Base-by-base conservation (phyloP, 2,113 vertebrate genomes). In the Grus americana region DNA sequence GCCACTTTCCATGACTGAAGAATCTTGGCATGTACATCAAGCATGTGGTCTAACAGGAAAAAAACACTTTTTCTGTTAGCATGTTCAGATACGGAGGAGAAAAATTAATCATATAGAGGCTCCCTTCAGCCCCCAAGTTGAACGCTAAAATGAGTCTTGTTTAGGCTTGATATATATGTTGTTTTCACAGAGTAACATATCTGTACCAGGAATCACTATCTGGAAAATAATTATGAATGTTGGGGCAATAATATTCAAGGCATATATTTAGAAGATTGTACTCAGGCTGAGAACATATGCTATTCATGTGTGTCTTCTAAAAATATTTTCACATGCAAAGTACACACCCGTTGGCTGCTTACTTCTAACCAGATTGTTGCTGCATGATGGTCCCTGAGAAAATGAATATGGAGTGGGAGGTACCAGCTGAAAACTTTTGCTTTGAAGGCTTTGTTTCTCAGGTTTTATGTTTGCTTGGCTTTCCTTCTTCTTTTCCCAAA, bases 241-340 rank as follows among this genome's bases (percentile, higher is more conserved):
- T 20, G 2, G 78, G 49, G 40, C 82, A 91, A 79, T 74, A 95
- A 85, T 65, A 82, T 74, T 72, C 30, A 54, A 52, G 23, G 34
- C 52, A 32, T 87, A 34, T 71, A 90, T 81, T 90, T 73, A 76
- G 62, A 85, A 85, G 84, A 85, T 21, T 85, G 47, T 78, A 24
- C n/a, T 86, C n/a, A 17, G 75, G 68, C 63, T 79, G 86, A 81
- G 86, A 92, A 52, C 86, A 86, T 92, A 78, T 86, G 75, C 75
- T 88, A 30, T 84, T 97, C 84, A 86, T 94, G 59, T 94, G 88
- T 94, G 82, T 95, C 90, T 79, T 91, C 96, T 84, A 95, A 93
- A 96, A 94, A 76, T 96, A 94, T 86, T 96, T 94, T 74, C 75
- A 62, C 79, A 90, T 96, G 92, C 86, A 95, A 93, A 86, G 94